Conservation (phyloP, 2,797 vertebrate species). For the Lutjanus campechanus region DNA sequence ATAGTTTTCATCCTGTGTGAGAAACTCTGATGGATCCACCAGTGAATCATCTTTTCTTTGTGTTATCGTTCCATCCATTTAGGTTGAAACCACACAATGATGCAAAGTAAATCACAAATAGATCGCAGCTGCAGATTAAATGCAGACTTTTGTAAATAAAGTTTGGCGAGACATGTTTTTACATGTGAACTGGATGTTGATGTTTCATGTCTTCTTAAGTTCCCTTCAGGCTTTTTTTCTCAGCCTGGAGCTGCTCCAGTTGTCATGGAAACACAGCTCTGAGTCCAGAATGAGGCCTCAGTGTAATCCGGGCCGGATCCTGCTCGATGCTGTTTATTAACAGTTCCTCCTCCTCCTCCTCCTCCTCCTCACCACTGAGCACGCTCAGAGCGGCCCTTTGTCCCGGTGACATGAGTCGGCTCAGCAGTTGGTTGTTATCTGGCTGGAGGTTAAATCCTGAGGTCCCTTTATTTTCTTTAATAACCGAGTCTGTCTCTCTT, state of each 20-base stretch:
- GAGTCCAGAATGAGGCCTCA: neutral
- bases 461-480: no score
- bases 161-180: neutral
- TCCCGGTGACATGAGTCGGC: neutral
- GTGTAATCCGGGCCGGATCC: constrained; percentile 6
- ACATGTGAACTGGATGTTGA: neutral
- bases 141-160: neutral
- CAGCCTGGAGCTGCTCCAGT: neutral
- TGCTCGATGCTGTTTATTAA: neutral
- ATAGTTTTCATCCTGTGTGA: no score
- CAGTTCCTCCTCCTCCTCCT: no score
- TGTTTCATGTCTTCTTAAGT: neutral
- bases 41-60: no score
- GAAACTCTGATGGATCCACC: no score
- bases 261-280: neutral
- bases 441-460: no score
- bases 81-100: no score
- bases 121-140: neutral
- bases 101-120: no score
- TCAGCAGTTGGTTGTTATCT: neutral
- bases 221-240: neutral
- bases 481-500: no score
- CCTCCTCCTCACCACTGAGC: neutral
- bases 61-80: no score
- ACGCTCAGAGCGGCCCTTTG: neutral